Evolutionary conservation across 1,140 invertebrate species (phyloP), one percentile per base, ranked within the genome.

Genomic region (Listronotus bonariensis): DNA sequence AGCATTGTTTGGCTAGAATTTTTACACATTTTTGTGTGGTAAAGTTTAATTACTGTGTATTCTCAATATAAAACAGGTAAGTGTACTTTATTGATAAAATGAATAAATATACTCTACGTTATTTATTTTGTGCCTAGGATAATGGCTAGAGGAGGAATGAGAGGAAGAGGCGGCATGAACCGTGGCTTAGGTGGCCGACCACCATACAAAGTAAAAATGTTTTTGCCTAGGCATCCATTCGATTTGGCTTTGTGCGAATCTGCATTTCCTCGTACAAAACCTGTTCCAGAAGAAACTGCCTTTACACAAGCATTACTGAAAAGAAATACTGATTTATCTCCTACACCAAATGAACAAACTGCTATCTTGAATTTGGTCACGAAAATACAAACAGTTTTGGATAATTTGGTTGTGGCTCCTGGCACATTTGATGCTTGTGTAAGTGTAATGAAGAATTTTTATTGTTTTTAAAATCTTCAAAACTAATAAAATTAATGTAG

Each of bases 371-470:
- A 93, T 80, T 83, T 98, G 6, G 93, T 98, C 38, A 96, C 93
- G 10, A 97, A 97, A 78, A 86, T 98, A 26, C 93, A 97, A 77
- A 88, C 87, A 38, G 93, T 97, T 40, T 81, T 98, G 41, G 96
- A 98, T 77, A 96, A 94, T 79, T 80, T 98, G 14, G 93, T 97
- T 49, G 89, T 98, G 0, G 90, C 94, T 11, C 95, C 96, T 0
- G 93, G 92, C 10, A 89, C 88, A 69, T 97, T 98, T 82, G 95
- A 96, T 78, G 93, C 95, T 67, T 97, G 95, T 81, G 95, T 98
- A 85, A 89, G 92, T 92, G 70, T 38, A 26, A 26, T 26, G 2
- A 26, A 26, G 5, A 26, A 3, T 26, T 26, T 3, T 26, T 26
- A 26, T 26, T 1, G 20, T n/a, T n/a, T n/a, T n/a, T n/a, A n/a